Base-by-base conservation (phyloP, 2,797 vertebrate genomes). In the Galagoides demidoff region DNA sequence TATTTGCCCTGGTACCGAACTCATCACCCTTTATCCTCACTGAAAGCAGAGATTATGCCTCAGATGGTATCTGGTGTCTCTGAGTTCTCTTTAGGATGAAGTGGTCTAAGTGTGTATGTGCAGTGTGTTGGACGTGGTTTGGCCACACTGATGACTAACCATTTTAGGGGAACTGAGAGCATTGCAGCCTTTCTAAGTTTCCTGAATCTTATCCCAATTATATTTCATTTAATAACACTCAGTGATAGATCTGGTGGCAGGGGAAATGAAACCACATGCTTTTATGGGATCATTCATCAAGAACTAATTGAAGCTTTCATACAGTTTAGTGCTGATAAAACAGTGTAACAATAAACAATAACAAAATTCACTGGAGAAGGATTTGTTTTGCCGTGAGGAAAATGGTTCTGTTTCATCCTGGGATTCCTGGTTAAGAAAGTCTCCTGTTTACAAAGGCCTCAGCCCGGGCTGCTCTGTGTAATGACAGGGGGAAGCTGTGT, bases 261-360 rank as follows among this genome's bases (percentile, higher is more conserved):
- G 99, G 99, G 99, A 99, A 99, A 99, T 99, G 99, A 99, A 99
- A 99, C 99, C 99, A 99, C 99, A 98, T 98, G 99, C 99, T 99
- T 99, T 99, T 99, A 99, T 99, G 99, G 99, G 99, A 99, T 99
- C 99, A 99, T 99, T 99, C 99, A 99, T 99, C 99, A 99, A 99
- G 99, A 99, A 99, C 99, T 99, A 99, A 99, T 99, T 99, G 99
- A 99, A 99, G 99, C 99, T 99, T 99, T 99, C 99, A 99, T 99
- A 99, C 98, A 99, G 98, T 99, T 99, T 99, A 99, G 99, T 98
- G 99, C 99, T 99, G 99, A 99, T 99, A 99, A 99, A 99, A 99
- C 99, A 98, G 98, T 98, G 98, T 98, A 99, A 98, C 98, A 98
- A 98, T 98, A 99, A 98, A 99, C 98, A 99, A 98, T 98, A 98